These are phyloP conservation scores for Salpingus planirostris DNA, from an alignment of 2,888 invertebrate species.

Conservation along the genomic window DNA sequence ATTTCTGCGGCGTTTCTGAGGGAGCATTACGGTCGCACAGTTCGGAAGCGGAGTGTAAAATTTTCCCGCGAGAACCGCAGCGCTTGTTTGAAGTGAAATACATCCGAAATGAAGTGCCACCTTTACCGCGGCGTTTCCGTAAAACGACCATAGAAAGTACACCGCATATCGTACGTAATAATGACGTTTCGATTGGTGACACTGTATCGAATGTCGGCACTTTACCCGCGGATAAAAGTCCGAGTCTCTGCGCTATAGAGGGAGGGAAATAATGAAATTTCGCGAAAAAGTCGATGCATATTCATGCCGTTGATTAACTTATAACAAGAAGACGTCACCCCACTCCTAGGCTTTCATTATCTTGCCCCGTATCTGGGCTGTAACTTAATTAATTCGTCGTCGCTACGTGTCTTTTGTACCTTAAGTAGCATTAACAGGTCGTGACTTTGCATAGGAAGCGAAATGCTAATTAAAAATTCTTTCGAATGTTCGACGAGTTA, in stretches of 20 bases:
- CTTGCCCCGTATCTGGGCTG: conserved; percentile 23
- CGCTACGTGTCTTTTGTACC: conserved; percentile 31
- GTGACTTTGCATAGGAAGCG: conserved; percentile 27
- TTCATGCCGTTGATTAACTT: conserved; percentile 23
- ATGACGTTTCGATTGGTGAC: no score
- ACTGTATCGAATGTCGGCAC: no score
- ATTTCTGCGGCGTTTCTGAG: background rate
- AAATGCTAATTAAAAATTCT: conserved; percentile 18
- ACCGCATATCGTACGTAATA: no score
- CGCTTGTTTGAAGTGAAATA: background rate
- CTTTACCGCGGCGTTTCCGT: no score
- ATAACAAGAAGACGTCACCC: conserved; percentile 17
- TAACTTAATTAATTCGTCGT: conserved; percentile 33
- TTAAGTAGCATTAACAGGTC: conserved; percentile 31
- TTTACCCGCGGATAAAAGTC: no score
- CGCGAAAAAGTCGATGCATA: conserved; percentile 17
- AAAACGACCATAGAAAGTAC: no score
- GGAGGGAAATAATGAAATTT: conserved; percentile 13
- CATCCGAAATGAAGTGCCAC: conserved; percentile 1
- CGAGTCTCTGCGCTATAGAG: no score
- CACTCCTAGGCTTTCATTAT: conserved; percentile 24
- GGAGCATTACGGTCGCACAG: background rate
- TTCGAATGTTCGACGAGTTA: conserved; percentile 2
- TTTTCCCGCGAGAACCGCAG: background rate
- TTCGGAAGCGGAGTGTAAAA: background rate